Evolutionary conservation across 2,113 vertebrate species (phyloP).

Genomic region (Eclectus roratus): DNA sequence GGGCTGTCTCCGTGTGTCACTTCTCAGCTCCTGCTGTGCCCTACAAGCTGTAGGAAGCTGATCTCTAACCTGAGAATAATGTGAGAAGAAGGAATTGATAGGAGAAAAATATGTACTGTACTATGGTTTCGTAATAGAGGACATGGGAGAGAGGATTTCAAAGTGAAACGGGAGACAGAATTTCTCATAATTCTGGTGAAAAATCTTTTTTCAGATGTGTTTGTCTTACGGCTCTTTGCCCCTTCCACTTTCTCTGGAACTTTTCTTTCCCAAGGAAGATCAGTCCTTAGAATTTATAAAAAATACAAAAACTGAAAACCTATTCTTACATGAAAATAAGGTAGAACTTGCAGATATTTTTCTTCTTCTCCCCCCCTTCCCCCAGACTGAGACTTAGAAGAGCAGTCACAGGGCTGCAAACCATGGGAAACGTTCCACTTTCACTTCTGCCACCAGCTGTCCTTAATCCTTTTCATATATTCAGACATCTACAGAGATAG

Average conservation of each 20-base stretch:
- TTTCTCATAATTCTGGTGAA: background rate
- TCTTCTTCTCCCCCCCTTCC: background rate
- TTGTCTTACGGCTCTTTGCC: background rate
- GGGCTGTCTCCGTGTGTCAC: background rate
- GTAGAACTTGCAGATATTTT: background rate
- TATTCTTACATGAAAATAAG: background rate
- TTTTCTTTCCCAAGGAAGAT: background rate
- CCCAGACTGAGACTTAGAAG: background rate
- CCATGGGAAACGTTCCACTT: background rate
- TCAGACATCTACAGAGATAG: background rate
- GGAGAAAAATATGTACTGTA: background rate
- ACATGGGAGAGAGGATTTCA: background rate
- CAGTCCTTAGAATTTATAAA: background rate
- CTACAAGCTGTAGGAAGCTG: background rate
- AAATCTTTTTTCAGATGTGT: background rate
- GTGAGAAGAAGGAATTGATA: background rate
- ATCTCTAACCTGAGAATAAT: slow-evolving; percentile 7
- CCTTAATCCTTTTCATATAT: background rate
- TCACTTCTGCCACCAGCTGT: background rate
- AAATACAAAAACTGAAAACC: background rate
- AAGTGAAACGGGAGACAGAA: background rate
- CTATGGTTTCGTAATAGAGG: background rate
- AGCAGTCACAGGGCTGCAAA: background rate
- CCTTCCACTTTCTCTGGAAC: background rate
- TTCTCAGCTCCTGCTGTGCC: background rate